These are phyloP conservation scores for Agrilus cyanescens DNA, from an alignment of 2,888 invertebrate genomes.

Conservation along the genomic window DNA sequence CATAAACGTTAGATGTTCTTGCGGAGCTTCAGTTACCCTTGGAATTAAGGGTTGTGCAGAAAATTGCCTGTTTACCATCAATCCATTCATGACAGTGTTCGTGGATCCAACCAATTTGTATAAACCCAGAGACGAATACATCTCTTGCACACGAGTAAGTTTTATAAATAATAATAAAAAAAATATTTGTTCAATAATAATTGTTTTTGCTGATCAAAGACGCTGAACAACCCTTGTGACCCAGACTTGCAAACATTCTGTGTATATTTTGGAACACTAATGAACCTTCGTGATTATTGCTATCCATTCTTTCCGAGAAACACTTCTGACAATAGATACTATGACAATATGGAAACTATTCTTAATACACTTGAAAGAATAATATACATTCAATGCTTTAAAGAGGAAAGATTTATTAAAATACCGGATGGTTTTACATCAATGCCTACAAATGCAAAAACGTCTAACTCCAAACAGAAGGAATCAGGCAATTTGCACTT, in stretches of 20 bases:
- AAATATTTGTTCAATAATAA: no score
- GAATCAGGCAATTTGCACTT: no score
- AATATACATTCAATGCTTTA: slow-evolving; percentile 30
- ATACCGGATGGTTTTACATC: no score
- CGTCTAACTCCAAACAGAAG: no score
- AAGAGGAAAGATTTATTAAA: slow-evolving; percentile 16
- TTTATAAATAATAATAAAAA: no score
- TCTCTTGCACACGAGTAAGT: no score
- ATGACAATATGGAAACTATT: slow-evolving; percentile 21
- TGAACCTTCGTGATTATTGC: neutral
- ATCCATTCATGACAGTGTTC: slow-evolving; percentile 17
- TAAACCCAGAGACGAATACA: no score
- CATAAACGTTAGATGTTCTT: slow-evolving; percentile 17
- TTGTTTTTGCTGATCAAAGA: no score
- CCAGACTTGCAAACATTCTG: no score
- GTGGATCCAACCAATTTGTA: neutral
- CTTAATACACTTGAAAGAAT: slow-evolving; percentile 30
- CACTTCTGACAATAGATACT: slow-evolving; percentile 14
- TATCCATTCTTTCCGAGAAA: slow-evolving; percentile 24
- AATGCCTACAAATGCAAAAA: no score
- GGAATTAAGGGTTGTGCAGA: slow-evolving; percentile 24
- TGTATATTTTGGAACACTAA: no score
- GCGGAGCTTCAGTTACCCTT: slow-evolving; percentile 14
- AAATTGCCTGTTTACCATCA: slow-evolving; percentile 28
- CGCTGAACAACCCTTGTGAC: no score